These are phyloP conservation scores for Drosophila arawakana DNA, from an alignment of 1,140 invertebrate species.

Conservation along the genomic window DNA sequence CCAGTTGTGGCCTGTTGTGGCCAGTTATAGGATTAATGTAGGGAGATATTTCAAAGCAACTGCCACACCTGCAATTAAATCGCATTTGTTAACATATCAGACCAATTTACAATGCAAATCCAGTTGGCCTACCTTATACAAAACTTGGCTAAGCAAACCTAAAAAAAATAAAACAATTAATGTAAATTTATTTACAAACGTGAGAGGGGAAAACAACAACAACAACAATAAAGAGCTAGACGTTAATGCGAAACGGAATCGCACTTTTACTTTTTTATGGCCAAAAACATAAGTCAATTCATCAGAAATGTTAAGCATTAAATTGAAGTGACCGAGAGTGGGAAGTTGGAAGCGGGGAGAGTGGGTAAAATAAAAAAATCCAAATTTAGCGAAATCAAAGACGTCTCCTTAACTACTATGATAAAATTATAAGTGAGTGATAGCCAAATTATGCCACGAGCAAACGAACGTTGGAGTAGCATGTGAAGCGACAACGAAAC, in stretches of 20 bases:
- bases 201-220: not conserved
- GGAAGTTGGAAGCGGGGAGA: not conserved
- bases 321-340: slow-evolving; percentile 63
- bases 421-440: slow-evolving; percentile 70
- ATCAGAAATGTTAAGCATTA: slow-evolving; percentile 51
- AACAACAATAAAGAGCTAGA: not conserved
- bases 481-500: slow-evolving; percentile 27
- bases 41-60: slow-evolving; percentile 21
- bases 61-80: slow-evolving; percentile 34
- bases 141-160: no score
- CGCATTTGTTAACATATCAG: slow-evolving; percentile 22
- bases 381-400: slow-evolving; percentile 28
- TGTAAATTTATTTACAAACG: slow-evolving; percentile 39
- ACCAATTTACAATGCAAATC: slow-evolving; percentile 23
- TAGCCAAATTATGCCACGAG: slow-evolving; percentile 72
- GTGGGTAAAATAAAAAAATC: not conserved
- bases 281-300: slow-evolving; percentile 56
- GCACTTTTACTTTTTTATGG: slow-evolving; percentile 69
- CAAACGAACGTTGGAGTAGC: slow-evolving; percentile 62
- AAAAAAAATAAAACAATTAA: slow-evolving; percentile 23
- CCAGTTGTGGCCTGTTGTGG: not conserved
- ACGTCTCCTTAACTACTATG: slow-evolving; percentile 68
- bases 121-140: slow-evolving; percentile 3
- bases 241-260: slow-evolving; percentile 20
- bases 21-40: not conserved